Percentiles rank a stretch among this genome's conserved stretches.
Evolutionary conservation across 2,888 invertebrate species (phyloP).

Genomic region (Hyposoter dolosus): DNA sequence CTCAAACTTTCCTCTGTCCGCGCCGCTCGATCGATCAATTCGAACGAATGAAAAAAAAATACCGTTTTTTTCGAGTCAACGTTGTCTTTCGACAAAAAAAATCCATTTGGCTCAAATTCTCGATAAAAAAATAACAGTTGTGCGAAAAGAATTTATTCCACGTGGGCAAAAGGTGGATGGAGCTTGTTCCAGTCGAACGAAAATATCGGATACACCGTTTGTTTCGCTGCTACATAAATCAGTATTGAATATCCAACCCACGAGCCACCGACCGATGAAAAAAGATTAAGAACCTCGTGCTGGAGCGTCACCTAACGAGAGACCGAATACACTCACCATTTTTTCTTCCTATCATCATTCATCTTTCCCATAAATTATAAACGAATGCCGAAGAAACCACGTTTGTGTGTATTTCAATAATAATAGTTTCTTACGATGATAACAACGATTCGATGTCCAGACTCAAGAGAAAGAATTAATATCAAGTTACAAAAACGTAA

Average conservation of each 20-base stretch:
- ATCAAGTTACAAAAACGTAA: neutral
- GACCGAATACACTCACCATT: conserved; percentile 16
- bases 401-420: conserved; percentile 4
- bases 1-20: conserved; percentile 42
- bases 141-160: neutral
- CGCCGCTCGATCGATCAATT: neutral
- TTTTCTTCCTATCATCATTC: conserved; percentile 37
- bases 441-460: neutral
- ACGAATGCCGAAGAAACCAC: neutral
- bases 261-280: neutral
- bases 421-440: neutral
- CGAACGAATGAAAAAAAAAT: neutral
- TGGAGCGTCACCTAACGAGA: conserved; percentile 50
- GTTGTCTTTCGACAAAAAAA: neutral
- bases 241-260: conserved; percentile 38
- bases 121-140: neutral
- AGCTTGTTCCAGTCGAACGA: neutral
- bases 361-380: conserved; percentile 34
- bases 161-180: neutral
- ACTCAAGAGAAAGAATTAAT: neutral
- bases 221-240: conserved; percentile 32
- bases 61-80: neutral
- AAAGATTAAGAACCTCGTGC: neutral
- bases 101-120: neutral
- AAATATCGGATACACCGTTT: conserved; percentile 3